These are phyloP conservation scores for Lasioglossum albipes DNA, from an alignment of 1,140 invertebrate species.

Conservation along the genomic window DNA sequence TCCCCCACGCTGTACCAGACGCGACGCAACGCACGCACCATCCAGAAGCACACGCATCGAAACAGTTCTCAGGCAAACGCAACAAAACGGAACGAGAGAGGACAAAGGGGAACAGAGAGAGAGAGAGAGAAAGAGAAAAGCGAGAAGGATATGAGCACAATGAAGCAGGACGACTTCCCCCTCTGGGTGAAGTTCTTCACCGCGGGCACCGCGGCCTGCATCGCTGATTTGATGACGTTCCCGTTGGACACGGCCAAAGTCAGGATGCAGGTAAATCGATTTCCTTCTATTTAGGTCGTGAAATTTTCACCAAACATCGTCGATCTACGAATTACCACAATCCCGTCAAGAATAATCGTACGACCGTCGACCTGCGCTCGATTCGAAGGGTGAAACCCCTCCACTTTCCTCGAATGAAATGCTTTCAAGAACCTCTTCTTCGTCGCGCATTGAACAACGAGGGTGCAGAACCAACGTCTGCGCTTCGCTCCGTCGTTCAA, in stretches of 20 bases:
- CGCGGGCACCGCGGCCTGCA: constrained; percentile 85
- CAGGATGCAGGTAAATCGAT: constrained; percentile 83
- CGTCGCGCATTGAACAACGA: too few relatives aligned
- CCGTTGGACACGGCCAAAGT: constrained; percentile 89
- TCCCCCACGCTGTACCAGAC: constrained; percentile 8
- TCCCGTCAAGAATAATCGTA: too few relatives aligned
- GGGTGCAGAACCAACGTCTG: too few relatives aligned
- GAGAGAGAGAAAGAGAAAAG: background rate
- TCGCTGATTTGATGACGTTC: constrained; percentile 86
- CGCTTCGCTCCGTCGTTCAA: too few relatives aligned
- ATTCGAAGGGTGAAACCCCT: too few relatives aligned
- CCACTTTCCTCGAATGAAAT: too few relatives aligned
- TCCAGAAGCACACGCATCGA: constrained; percentile 23
- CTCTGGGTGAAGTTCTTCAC: constrained; percentile 81
- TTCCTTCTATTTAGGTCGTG: background rate
- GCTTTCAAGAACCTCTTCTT: too few relatives aligned
- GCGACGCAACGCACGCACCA: constrained; percentile 12
- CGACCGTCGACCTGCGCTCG: too few relatives aligned
- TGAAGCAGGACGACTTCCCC: constrained; percentile 74
- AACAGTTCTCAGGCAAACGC: background rate
- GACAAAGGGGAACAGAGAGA: background rate
- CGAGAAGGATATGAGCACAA: constrained; percentile 40
- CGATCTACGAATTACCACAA: too few relatives aligned
- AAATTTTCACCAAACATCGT: background rate
- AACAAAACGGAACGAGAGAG: too few relatives aligned